Conservation (phyloP, 2,113 vertebrate species). For the Myrmecobius fasciatus region DNA sequence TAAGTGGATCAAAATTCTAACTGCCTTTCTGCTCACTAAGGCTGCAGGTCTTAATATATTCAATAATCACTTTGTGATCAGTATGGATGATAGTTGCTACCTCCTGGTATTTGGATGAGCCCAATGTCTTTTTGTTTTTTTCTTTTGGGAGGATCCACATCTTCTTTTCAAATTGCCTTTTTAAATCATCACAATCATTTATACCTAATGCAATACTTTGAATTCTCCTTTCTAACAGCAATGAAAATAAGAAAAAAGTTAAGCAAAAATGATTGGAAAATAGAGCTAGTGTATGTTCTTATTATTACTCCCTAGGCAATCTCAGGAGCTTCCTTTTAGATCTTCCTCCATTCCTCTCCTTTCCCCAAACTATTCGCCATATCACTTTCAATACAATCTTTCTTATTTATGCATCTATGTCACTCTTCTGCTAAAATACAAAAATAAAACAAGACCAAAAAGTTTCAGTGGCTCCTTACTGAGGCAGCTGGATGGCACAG, state of each 20-base stretch:
- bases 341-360: background rate
- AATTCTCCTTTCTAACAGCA: background rate
- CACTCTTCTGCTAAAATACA: background rate
- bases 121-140: background rate
- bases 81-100: background rate
- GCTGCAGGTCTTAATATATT: background rate
- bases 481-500: background rate
- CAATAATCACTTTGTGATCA: background rate
- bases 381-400: background rate
- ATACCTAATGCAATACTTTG: background rate
- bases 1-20: background rate
- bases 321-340: background rate
- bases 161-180: background rate
- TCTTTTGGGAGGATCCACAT: background rate
- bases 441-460: background rate
- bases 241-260: background rate
- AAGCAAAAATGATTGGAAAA: background rate
- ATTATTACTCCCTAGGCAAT: background rate
- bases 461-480: too few relatives aligned
- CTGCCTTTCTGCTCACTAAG: constrained; percentile 2
- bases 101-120: background rate
- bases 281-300: background rate
- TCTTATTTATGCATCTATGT: background rate
- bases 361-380: background rate
- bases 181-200: background rate